A percentile compares a stretch with the other conserved stretches of the same genome.
Conservation (phyloP, 2,797 vertebrate genomes). For the Lithobates sylvaticus region DNA sequence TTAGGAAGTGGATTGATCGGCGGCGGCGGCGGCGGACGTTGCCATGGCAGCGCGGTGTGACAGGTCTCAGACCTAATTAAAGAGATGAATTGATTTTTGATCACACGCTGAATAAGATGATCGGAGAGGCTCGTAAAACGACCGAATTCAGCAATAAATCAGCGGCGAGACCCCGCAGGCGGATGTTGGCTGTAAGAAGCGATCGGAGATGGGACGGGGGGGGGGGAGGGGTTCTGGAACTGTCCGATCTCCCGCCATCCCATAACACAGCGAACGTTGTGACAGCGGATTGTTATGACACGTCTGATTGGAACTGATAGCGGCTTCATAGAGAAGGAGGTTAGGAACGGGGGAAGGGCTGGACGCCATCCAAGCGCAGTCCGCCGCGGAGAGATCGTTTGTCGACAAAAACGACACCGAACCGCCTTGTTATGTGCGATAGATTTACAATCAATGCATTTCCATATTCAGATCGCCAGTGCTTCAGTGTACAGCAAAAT, state of each 20-base stretch:
- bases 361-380: conserved; percentile 4
- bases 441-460: too few relatives aligned
- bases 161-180: background rate
- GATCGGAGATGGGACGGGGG: conserved; percentile 3
- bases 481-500: too few relatives aligned
- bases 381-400: background rate
- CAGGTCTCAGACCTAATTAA: too few relatives aligned
- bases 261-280: conserved; percentile 19
- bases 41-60: too few relatives aligned
- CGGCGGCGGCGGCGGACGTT: too few relatives aligned
- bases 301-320: conserved; percentile 44
- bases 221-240: conserved; percentile 16
- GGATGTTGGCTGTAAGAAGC: background rate
- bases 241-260: conserved; percentile 22
- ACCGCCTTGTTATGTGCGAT: too few relatives aligned
- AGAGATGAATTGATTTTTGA: too few relatives aligned
- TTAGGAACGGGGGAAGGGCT: background rate
- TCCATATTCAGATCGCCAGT: too few relatives aligned
- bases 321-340: conserved; percentile 27
- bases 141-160: conserved; percentile 4
- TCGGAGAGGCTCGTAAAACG: background rate
- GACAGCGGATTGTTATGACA: conserved; percentile 45
- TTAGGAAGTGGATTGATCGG: too few relatives aligned
- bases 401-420: background rate
- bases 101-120: conserved; percentile 14